Percentiles rank a stretch among this genome's conserved stretches.
Evolutionary conservation across 2,113 vertebrate genomes (phyloP).

Genomic region (Megalops atlanticus): DNA sequence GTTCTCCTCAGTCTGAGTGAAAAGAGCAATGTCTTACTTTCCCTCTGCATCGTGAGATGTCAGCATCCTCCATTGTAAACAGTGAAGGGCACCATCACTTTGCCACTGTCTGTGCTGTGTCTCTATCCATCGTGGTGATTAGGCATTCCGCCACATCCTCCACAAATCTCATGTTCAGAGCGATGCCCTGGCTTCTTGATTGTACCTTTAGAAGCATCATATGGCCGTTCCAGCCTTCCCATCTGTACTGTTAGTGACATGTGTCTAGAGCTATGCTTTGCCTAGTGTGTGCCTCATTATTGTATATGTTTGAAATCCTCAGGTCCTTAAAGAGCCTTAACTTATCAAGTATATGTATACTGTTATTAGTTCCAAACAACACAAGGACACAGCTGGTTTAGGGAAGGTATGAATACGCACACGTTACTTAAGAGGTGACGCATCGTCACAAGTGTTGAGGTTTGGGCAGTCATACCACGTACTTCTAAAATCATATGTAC

Average conservation of each 20-base stretch:
- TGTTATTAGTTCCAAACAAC: slow-evolving; percentile 44
- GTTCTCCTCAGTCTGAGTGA: not conserved
- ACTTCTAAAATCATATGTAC: slow-evolving; percentile 41
- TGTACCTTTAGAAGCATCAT: slow-evolving; percentile 35
- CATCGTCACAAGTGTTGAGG: slow-evolving; percentile 19
- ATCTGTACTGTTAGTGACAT: slow-evolving; percentile 56
- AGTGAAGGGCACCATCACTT: not conserved
- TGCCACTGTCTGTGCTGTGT: not conserved
- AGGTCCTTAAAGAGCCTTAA: slow-evolving; percentile 83
- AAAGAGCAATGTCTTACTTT: not conserved
- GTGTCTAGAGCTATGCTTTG: slow-evolving; percentile 68
- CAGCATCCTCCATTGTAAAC: not conserved
- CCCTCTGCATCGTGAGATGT: not conserved
- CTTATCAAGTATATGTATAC: slow-evolving; percentile 54
- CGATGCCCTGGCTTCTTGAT: slow-evolving; percentile 31
- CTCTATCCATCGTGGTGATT: not conserved
- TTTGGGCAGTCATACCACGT: not conserved
- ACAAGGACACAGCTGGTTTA: slow-evolving; percentile 45
- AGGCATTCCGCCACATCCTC: not conserved
- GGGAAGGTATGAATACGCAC: slow-evolving; percentile 54
- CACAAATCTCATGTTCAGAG: slow-evolving; percentile 7
- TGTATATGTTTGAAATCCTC: slow-evolving; percentile 75
- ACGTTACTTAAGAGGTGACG: slow-evolving; percentile 44
- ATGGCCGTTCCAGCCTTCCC: slow-evolving; percentile 48
- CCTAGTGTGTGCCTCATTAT: slow-evolving; percentile 80